Evolutionary conservation across 2,113 vertebrate genomes (phyloP).

Genomic region (Anseranas semipalmata): DNA sequence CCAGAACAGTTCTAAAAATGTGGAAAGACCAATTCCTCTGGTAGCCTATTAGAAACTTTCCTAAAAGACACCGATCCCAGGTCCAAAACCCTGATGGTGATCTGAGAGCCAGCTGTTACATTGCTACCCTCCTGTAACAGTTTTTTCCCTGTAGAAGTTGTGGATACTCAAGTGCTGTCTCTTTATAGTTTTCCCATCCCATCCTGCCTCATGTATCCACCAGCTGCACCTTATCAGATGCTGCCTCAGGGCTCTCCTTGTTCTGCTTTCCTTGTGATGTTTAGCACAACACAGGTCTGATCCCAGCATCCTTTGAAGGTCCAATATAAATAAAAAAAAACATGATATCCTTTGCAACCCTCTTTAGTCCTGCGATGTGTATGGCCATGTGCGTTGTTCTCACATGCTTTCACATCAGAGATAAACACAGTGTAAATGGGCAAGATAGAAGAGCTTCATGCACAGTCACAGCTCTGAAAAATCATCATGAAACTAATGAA

Average conservation of each 20-base stretch:
- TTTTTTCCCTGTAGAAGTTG: neutral
- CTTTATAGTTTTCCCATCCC: neutral
- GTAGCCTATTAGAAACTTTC: neutral
- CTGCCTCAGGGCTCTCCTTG: neutral
- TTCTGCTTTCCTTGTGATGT: neutral
- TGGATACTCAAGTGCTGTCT: rapidly evolving
- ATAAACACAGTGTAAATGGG: neutral
- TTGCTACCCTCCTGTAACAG: neutral
- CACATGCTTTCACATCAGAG: neutral
- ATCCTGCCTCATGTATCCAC: neutral
- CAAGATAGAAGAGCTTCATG: neutral
- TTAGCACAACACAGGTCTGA: neutral
- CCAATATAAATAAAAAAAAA: neutral
- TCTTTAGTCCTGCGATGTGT: neutral
- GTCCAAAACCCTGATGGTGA: neutral
- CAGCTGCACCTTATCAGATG: neutral
- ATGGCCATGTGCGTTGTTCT: neutral
- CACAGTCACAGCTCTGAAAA: neutral
- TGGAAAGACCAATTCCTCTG: neutral
- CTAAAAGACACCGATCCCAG: neutral
- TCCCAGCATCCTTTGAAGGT: neutral
- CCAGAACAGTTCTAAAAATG: neutral
- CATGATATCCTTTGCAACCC: neutral
- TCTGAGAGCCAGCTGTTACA: neutral
- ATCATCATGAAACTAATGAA: neutral